Conservation (phyloP, 1,140 invertebrate species). For the Xylocopa sonorina region DNA sequence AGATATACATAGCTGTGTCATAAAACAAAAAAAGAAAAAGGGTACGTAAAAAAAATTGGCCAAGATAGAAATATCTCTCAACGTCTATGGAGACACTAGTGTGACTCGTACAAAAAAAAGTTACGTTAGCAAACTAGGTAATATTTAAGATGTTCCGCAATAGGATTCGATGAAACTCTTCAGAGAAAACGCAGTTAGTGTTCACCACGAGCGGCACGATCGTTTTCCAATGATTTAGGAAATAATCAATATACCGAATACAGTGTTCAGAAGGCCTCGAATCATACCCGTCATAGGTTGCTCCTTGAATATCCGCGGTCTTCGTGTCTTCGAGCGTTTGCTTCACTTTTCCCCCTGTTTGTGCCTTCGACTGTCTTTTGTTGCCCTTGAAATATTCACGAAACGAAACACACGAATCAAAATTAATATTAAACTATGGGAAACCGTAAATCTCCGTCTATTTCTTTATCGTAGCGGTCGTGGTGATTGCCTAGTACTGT, state of each 20-base stretch:
- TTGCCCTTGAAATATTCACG: neutral
- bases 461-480: neutral
- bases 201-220: neutral
- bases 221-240: neutral
- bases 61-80: neutral
- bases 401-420: too few relatives aligned
- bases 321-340: neutral
- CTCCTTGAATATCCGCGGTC: slow-evolving; percentile 1
- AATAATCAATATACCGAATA: slow-evolving; percentile 69
- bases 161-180: neutral
- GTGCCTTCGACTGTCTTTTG: neutral
- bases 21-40: neutral
- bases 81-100: too few relatives aligned
- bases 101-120: too few relatives aligned
- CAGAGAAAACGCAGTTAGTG: neutral
- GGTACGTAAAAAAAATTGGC: neutral
- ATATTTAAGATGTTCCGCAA: neutral
- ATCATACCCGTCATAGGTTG: slow-evolving; percentile 69
- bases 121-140: neutral
- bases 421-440: too few relatives aligned
- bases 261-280: slow-evolving; percentile 70
- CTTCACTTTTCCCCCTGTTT: neutral
- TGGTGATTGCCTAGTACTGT: neutral
- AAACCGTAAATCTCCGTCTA: too few relatives aligned
- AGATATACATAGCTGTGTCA: neutral